Evolutionary conservation across 2,797 vertebrate species (phyloP).

Genomic region (Lagocephalus sceleratus): DNA sequence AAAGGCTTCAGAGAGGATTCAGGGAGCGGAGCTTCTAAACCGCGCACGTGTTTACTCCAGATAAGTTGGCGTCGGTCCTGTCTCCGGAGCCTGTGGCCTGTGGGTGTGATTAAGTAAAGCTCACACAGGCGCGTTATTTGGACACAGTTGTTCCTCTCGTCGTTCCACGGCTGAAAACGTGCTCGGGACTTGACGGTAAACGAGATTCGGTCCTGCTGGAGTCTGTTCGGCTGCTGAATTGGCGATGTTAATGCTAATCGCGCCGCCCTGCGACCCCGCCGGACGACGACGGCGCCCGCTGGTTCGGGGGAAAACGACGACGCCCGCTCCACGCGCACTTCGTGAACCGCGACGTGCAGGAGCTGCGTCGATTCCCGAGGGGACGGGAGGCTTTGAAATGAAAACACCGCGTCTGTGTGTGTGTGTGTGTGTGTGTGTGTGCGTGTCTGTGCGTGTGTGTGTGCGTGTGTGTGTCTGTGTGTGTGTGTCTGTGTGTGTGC

Average conservation of each 20-base stretch:
- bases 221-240: not conserved
- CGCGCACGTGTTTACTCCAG: conserved; percentile 14
- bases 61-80: conserved; percentile 12
- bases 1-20: not conserved
- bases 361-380: no score
- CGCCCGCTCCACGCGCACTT: no score
- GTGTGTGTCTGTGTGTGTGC: no score
- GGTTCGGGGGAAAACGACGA: no score
- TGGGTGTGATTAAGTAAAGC: conserved; percentile 28
- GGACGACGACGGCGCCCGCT: no score
- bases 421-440: no score
- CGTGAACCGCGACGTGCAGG: no score
- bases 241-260: conserved; percentile 5
- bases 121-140: conserved; percentile 21
- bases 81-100: conserved; percentile 18
- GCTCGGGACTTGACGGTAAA: conserved; percentile 9
- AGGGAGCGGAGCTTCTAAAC: conserved; percentile 2
- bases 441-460: no score
- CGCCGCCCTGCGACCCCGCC: not conserved
- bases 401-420: no score
- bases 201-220: conserved; percentile 11
- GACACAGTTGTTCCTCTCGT: conserved; percentile 2
- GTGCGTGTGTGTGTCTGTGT: no score
- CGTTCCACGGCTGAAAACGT: conserved; percentile 15
- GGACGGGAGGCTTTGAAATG: no score